These are phyloP conservation scores for Stegodyphus dumicola DNA, from an alignment of 1,140 invertebrate genomes.

Conservation along the genomic window DNA sequence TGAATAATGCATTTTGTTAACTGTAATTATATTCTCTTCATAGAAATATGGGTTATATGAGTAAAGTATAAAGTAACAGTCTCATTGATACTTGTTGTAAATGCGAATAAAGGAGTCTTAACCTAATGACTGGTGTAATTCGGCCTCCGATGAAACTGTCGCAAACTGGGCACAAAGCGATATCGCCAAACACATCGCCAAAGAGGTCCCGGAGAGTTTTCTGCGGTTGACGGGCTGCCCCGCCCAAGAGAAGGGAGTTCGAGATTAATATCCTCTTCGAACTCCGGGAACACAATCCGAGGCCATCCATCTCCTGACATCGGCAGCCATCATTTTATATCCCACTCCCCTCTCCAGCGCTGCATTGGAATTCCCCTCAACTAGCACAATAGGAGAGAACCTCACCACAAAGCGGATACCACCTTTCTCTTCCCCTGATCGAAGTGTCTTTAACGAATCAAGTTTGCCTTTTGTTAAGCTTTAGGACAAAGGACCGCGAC, in stretches of 20 bases:
- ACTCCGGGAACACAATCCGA: constrained; percentile 48
- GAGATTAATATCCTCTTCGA: constrained; percentile 58
- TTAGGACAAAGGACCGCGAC: constrained; percentile 13
- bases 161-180: too few species aligned
- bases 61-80: too few species aligned
- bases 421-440: constrained; percentile 19
- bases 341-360: background rate
- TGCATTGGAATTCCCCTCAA: constrained; percentile 42
- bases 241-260: constrained; percentile 51
- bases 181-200: constrained; percentile 40
- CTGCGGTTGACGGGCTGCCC: constrained; percentile 53
- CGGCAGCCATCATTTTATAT: constrained; percentile 41
- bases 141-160: too few species aligned
- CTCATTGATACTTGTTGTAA: too few species aligned
- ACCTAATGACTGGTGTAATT: too few species aligned
- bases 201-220: background rate
- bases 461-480: constrained; percentile 31
- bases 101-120: too few species aligned
- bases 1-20: too few species aligned
- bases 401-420: constrained; percentile 5
- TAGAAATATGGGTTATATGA: too few species aligned
- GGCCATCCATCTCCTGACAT: constrained; percentile 57
- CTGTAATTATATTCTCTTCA: too few species aligned
- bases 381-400: constrained; percentile 4
- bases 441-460: constrained; percentile 37